Evolutionary conservation across 1,140 invertebrate species (phyloP), one percentile per base, ranked within the genome.

Genomic region (Daktulosphaira vitifoliae): DNA sequence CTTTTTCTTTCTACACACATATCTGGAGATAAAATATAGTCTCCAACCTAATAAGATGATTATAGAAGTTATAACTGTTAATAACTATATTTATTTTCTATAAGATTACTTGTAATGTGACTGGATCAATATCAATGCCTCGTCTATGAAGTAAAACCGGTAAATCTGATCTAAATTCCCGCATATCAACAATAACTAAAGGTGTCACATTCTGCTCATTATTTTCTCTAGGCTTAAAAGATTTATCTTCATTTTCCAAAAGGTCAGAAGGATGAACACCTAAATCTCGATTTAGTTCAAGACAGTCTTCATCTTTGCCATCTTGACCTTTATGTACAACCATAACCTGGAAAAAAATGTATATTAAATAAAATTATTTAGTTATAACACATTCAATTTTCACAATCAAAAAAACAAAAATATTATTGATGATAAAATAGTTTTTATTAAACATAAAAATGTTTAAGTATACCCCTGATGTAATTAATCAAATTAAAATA

Each of bases 1-100:
- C 93, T 96, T 79, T 99, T 99, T 6, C 97, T 79, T 77, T 99
- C 97, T 3, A 99, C 84, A 72, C 90, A 96, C 70, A 98, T 90
- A 23, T 98, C 92, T 1, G 93, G 90, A 0, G 95, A 95, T 2
- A 99, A 77, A 70, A 99, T 95, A 73, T 99, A 99, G 77, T 99
- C 96, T 1, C 95, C 95, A 51, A 98, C 85, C 88, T 89, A 68
- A 51, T n/a, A n/a, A n/a, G n/a, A n/a, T n/a, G n/a, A 72, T 73
- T 53, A 62, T 52, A 70, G 59, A 66, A n/a, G n/a, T n/a, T n/a
- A n/a, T n/a, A n/a, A n/a, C n/a, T 18, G 16, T 48, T 51, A 38
- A 52, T 9, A 54, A 59, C 15, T 53, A 51, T 18, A 37, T 26
- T 38, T 33, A 33, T 33, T 33, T 5, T 33, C 11, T 6, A 2